Evolutionary conservation across 2,888 invertebrate genomes (phyloP), one percentile per base, ranked within the genome.

Genomic region (Ceriagrion tenellum): DNA sequence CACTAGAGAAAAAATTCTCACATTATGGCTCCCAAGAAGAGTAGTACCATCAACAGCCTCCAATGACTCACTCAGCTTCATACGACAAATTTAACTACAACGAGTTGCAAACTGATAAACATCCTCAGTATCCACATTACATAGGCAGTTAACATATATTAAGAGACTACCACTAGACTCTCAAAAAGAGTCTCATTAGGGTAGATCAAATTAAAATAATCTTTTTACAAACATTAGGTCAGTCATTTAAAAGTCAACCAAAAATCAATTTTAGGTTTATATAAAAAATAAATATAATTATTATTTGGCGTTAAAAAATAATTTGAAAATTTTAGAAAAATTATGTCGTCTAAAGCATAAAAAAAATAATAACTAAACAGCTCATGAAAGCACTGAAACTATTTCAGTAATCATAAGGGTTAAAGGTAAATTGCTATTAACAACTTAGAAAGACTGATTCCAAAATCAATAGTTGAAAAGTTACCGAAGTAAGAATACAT

Each of bases 161-260:
- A 35, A 35, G 81, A 13, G 35, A 13, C 13, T 81, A 81, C 35
- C 12, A 30, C 35, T 30, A 13, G 35, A 26, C 35, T 81, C 47
- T 81, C 18, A 3, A 35, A 30, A 81, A 35, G 35, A 35, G 81
- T 35, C 35, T 0, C 35, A 16, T 18, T 13, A 35, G 30, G 20
- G 10, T 69, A 69, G 23, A 26, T 69, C 69, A 69, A 81, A 18
- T 81, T 81, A 81, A 35, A 81, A 30, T 81, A 35, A 16, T 81
- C 81, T n/a, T 35, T 81, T 81, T 35, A 81, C 30, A 81, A 81
- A 81, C 81, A 81, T 81, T 35, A 81, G 30, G 81, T 81, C 81
- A 81, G 81, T 81, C 81, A 81, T 18, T 18, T 81, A 35, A 30
- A 81, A 81, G 81, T 16, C 81, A 81, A n/a, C n/a, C n/a, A n/a